Conservation (phyloP, 2,888 invertebrate genomes). For the Parnassius smintheus region DNA sequence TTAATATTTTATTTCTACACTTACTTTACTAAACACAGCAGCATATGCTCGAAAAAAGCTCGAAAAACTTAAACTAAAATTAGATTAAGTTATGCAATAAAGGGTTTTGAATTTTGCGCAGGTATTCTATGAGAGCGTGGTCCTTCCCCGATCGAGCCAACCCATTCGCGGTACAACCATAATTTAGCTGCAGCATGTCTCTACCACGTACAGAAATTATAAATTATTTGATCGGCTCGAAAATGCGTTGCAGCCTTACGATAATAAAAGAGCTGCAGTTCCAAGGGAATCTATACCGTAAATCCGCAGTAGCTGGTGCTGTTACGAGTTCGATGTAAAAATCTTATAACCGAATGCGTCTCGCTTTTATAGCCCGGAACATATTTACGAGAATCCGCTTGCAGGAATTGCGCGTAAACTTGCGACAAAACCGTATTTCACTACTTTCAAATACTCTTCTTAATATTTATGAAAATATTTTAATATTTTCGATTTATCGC, state of each 20-base stretch:
- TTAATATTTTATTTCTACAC: too few relatives aligned
- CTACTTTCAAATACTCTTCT: slow-evolving; percentile 39
- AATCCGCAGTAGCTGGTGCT: slow-evolving; percentile 33
- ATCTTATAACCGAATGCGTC: slow-evolving; percentile 65
- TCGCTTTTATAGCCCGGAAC: slow-evolving; percentile 67
- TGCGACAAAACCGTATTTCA: slow-evolving; percentile 57
- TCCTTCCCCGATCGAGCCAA: too few relatives aligned
- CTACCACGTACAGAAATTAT: slow-evolving; percentile 7
- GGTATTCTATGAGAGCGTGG: too few relatives aligned
- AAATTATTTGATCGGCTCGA: slow-evolving; percentile 15
- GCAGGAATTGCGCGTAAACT: slow-evolving; percentile 67
- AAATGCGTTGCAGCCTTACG: slow-evolving; percentile 16
- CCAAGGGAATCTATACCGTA: slow-evolving; percentile 25
- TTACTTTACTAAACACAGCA: too few relatives aligned
- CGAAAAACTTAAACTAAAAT: too few relatives aligned
- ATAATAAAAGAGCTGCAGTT: slow-evolving; percentile 23
- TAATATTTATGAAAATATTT: slow-evolving; percentile 8
- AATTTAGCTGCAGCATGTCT: too few relatives aligned
- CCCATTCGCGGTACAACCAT: too few relatives aligned
- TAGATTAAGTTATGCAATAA: too few relatives aligned
- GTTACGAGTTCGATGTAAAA: slow-evolving; percentile 62
- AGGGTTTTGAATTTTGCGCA: too few relatives aligned
- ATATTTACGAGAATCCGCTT: slow-evolving; percentile 71
- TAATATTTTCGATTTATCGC: too few relatives aligned
- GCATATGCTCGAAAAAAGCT: too few relatives aligned